Evolutionary conservation across 2,888 invertebrate species (phyloP).

Genomic region (Itoplectis maculator): DNA sequence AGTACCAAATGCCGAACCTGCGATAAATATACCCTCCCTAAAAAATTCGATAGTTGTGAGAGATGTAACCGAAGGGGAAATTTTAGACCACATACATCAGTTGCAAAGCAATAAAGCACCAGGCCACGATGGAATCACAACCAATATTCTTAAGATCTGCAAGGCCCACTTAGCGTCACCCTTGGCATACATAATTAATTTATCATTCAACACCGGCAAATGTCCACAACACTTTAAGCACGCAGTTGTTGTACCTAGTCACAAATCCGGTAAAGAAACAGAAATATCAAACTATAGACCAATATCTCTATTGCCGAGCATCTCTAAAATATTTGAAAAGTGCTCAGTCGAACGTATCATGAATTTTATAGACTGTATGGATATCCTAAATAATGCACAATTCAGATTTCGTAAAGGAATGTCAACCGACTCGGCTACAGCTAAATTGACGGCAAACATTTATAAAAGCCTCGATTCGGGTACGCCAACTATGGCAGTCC

Average conservation of each 20-base stretch:
- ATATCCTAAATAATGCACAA: constrained; percentile 1
- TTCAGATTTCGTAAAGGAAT: constrained; percentile 29
- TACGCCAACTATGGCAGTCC: neutral
- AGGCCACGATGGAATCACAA: neutral
- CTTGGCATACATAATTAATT: neutral
- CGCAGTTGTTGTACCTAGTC: neutral
- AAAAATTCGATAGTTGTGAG: constrained; percentile 1
- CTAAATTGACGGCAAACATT: constrained; percentile 5
- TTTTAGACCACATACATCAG: neutral
- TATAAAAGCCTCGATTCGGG: constrained; percentile 9
- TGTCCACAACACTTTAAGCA: constrained; percentile 18
- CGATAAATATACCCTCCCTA: neutral
- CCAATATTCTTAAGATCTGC: neutral
- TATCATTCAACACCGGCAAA: constrained; percentile 4
- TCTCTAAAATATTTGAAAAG: constrained; percentile 15
- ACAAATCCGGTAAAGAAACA: neutral
- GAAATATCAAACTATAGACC: neutral
- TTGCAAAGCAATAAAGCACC: constrained; percentile 12
- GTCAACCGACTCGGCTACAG: constrained; percentile 18
- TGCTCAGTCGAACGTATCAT: neutral
- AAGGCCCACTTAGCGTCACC: neutral
- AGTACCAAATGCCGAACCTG: neutral
- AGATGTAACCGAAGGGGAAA: neutral
- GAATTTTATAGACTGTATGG: neutral
- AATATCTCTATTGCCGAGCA: constrained; percentile 4